phyloP scores from a whole-genome alignment of 2,888 invertebrate species.

The Hypsopygia costalis region DNA sequence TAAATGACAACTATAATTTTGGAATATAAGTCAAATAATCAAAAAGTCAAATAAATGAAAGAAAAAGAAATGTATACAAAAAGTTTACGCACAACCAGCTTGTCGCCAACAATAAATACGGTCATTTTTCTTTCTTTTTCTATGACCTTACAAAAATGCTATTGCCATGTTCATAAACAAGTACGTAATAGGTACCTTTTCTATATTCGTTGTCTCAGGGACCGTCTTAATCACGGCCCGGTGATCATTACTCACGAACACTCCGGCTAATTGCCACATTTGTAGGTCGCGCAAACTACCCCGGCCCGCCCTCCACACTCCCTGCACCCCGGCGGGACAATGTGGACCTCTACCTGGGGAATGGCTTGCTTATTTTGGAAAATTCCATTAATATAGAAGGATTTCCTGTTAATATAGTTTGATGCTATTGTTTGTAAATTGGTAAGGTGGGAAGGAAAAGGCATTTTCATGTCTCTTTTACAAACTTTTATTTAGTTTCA shows the following conservation, averaged over 20 bases:
- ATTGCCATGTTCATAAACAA: not conserved
- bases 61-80: too few species aligned
- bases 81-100: too few species aligned
- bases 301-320: slow-evolving; percentile 19
- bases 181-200: slow-evolving; percentile 3
- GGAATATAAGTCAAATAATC: too few species aligned
- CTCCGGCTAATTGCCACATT: slow-evolving; percentile 64
- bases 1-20: too few species aligned
- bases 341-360: slow-evolving; percentile 1
- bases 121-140: too few species aligned
- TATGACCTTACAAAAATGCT: too few species aligned
- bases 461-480: too few species aligned
- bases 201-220: slow-evolving; percentile 49
- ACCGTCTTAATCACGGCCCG: slow-evolving; percentile 63
- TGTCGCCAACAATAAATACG: too few species aligned
- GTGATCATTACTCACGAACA: slow-evolving; percentile 50
- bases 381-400: not conserved
- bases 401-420: slow-evolving; percentile 9
- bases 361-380: not conserved
- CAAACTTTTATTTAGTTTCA: too few species aligned
- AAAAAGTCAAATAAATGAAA: too few species aligned
- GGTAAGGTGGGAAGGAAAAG: too few species aligned
- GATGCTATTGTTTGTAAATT: slow-evolving; percentile 10
- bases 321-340: slow-evolving; percentile 10
- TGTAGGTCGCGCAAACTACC: slow-evolving; percentile 52